Evolutionary conservation across 2,113 vertebrate species (phyloP).

Genomic region (Clinocottus analis): DNA sequence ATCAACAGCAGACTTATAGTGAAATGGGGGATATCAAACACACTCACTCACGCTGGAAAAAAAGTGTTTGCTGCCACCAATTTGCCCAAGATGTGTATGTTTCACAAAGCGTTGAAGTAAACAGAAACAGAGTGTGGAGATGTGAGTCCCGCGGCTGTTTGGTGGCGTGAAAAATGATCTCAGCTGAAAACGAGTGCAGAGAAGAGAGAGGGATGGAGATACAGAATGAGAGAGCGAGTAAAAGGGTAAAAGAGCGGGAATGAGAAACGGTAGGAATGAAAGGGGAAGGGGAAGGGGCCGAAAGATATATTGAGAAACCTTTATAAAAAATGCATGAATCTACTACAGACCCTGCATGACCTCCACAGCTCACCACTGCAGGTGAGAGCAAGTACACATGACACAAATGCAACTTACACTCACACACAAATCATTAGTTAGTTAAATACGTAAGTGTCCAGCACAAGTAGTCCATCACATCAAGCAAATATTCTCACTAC

Average conservation of each 20-base stretch:
- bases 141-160: constrained; percentile 52
- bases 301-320: constrained; percentile 13
- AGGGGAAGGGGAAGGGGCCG: background rate
- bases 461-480: background rate
- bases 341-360: constrained; percentile 21
- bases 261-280: background rate
- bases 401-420: constrained; percentile 10
- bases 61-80: constrained; percentile 52
- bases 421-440: background rate
- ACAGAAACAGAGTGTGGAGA: constrained; percentile 50
- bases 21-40: constrained; percentile 27
- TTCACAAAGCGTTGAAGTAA: constrained; percentile 53
- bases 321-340: constrained; percentile 63
- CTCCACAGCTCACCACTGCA: constrained; percentile 24
- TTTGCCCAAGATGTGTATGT: constrained; percentile 44
- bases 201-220: constrained; percentile 15
- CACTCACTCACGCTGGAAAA: constrained; percentile 20
- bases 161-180: constrained; percentile 53
- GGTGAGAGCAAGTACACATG: constrained; percentile 18
- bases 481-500: background rate
- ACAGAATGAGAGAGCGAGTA: too few relatives aligned
- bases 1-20: constrained; percentile 28
- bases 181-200: constrained; percentile 13
- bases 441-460: background rate
- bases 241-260: background rate